Base-by-base conservation (phyloP, 1,140 invertebrate genomes). In the Neomicropteryx cornuta region DNA sequence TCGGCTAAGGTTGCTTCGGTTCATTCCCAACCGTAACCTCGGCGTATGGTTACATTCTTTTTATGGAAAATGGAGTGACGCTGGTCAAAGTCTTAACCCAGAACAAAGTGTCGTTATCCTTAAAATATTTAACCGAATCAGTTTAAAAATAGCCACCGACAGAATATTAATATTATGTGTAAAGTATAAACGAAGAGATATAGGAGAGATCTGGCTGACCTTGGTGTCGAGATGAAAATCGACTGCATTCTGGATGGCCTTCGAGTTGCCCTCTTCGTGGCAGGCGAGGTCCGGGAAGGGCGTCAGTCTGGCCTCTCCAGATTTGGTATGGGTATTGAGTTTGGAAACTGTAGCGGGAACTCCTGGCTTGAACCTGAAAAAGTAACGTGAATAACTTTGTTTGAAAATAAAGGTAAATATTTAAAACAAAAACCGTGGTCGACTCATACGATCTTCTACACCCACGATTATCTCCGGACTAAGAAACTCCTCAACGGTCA, bases 161-260 rank as follows among this genome's bases (percentile, higher is more conserved):
- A 32, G n/a, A n/a, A n/a, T n/a, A n/a, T n/a, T n/a, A n/a, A n/a
- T n/a, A n/a, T n/a, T n/a, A n/a, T n/a, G n/a, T n/a, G n/a, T n/a
- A n/a, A n/a, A n/a, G n/a, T n/a, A n/a, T n/a, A n/a, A n/a, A n/a
- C n/a, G n/a, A n/a, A n/a, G n/a, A n/a, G n/a, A n/a, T n/a, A n/a
- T n/a, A n/a, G n/a, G n/a, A n/a, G n/a, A n/a, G n/a, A n/a, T n/a
- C n/a, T n/a, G n/a, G n/a, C 20, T 40, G 34, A 46, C 44, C 18
- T 31, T 13, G 6, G 24, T 22, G 39, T 58, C 56, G 17, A 58
- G 6, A 36, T 41, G 52, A n/a, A 58, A 28, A 42, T 60, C 58
- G 17, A 59, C 51, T 13, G 48, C 56, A 32, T 56, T 56, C 38
- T 58, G 55, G 13, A 60, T 39, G 17, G 50, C 47, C 24, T 48